Evolutionary conservation across 2,113 vertebrate genomes (phyloP).

Genomic region (Enhydra lutris): DNA sequence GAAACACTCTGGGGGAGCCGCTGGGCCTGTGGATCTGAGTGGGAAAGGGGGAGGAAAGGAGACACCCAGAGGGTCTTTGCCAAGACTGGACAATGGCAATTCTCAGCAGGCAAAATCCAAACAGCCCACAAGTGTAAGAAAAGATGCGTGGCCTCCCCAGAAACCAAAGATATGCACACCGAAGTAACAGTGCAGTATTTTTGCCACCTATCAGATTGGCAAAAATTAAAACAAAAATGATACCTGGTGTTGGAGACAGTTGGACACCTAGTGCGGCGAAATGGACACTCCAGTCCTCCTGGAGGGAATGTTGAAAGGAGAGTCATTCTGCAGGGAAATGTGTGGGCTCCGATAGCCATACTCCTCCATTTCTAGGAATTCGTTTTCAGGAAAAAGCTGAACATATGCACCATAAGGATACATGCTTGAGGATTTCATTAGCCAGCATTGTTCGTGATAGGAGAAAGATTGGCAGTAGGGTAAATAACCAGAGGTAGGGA

Average conservation of each 20-base stretch:
- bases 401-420: not conserved
- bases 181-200: not conserved
- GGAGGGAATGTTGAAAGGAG: fast-evolving
- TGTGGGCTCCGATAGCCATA: fast-evolving
- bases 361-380: not conserved
- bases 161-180: conserved; percentile 15
- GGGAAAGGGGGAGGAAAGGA: not conserved
- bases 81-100: conserved; percentile 27
- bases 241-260: not conserved
- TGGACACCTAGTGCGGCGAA: not conserved
- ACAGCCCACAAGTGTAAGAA: not conserved
- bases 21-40: not conserved
- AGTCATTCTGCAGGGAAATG: fast-evolving
- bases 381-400: not conserved
- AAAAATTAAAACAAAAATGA: not conserved
- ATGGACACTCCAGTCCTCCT: fast-evolving
- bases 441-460: not conserved
- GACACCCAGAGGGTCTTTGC: not conserved
- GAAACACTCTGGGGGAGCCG: not conserved
- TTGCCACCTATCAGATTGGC: conserved; percentile 14
- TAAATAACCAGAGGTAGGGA: not conserved
- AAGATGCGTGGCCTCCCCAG: conserved; percentile 36
- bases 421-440: not conserved
- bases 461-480: not conserved
- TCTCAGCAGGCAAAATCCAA: conserved; percentile 35